A percentile compares a stretch with the other conserved stretches of the same genome.
These are phyloP conservation scores for Lampropteryx suffumata DNA, from an alignment of 2,888 invertebrate genomes.

Conservation along the genomic window DNA sequence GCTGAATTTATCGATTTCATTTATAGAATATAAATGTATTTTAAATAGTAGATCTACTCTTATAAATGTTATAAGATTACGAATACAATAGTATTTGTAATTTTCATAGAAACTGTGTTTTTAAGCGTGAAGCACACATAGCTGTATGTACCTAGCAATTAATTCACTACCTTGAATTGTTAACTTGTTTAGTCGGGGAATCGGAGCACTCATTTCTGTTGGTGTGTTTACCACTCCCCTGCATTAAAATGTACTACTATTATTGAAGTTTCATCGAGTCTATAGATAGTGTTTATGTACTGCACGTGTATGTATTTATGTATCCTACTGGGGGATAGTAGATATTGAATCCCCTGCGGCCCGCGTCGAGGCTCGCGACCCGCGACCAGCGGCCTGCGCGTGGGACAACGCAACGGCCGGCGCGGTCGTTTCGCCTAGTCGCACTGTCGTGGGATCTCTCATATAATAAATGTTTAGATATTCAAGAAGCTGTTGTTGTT, in stretches of 20 bases:
- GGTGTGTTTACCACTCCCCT: constrained; percentile 48
- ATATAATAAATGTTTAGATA: constrained; percentile 37
- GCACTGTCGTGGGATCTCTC: too few species aligned
- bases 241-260: constrained; percentile 42
- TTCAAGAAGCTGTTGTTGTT: constrained; percentile 64
- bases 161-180: constrained; percentile 54
- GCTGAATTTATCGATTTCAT: constrained; percentile 59
- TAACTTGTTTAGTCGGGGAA: constrained; percentile 56
- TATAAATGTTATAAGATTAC: constrained; percentile 33
- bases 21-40: constrained; percentile 56
- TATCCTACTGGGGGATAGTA: constrained; percentile 39
- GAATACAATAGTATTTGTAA: constrained; percentile 32
- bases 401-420: too few species aligned
- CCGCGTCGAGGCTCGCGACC: not conserved
- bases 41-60: constrained; percentile 33
- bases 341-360: constrained; percentile 27
- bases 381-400: not conserved
- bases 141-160: constrained; percentile 40
- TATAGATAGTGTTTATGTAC: constrained; percentile 57
- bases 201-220: constrained; percentile 51
- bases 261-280: constrained; percentile 59
- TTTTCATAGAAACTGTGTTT: constrained; percentile 35
- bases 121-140: constrained; percentile 48
- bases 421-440: too few species aligned
- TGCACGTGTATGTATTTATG: constrained; percentile 54